phyloP scores from a whole-genome alignment of 2,797 vertebrate genomes.

The Myotis findleyi region DNA sequence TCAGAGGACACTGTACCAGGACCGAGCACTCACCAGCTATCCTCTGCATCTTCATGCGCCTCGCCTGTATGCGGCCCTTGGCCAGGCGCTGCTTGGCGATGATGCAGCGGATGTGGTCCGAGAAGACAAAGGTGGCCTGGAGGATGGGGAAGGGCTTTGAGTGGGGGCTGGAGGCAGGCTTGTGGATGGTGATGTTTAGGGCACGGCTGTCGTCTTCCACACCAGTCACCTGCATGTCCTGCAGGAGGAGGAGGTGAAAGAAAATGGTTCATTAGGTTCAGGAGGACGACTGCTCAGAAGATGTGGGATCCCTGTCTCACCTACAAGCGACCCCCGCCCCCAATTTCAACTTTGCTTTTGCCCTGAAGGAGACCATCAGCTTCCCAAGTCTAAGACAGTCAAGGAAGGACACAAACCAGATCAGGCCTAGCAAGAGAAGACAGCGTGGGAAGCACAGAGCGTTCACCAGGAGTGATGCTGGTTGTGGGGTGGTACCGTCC shows the following conservation, averaged over 20 bases:
- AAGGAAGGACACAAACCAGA: not conserved
- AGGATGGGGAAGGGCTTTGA: slow-evolving; percentile 98
- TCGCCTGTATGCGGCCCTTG: slow-evolving; percentile 97
- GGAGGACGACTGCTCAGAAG: not conserved
- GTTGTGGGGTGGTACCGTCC: not conserved
- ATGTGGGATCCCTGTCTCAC: not conserved
- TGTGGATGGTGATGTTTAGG: slow-evolving; percentile 97
- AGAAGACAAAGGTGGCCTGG: slow-evolving; percentile 97
- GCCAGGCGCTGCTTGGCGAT: slow-evolving; percentile 98
- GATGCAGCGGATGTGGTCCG: slow-evolving; percentile 99
- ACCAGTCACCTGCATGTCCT: slow-evolving; percentile 99
- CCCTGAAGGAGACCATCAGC: not conserved
- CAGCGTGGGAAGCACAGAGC: not conserved
- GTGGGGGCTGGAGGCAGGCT: slow-evolving; percentile 97
- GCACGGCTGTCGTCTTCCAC: slow-evolving; percentile 98
- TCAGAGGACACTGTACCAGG: not conserved
- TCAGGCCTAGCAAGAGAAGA: not conserved
- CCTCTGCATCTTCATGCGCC: slow-evolving; percentile 99
- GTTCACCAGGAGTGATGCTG: fast-evolving
- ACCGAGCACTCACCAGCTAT: slow-evolving; percentile 91
- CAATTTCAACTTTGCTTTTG: not conserved
- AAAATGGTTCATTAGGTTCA: not conserved
- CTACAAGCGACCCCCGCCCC: not conserved
- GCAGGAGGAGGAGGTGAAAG: not conserved
- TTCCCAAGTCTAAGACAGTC: not conserved